Evolutionary conservation across 2,888 invertebrate genomes (phyloP), one percentile per base, ranked within the genome.

Genomic region (Caenorhabditis auriculariae): DNA sequence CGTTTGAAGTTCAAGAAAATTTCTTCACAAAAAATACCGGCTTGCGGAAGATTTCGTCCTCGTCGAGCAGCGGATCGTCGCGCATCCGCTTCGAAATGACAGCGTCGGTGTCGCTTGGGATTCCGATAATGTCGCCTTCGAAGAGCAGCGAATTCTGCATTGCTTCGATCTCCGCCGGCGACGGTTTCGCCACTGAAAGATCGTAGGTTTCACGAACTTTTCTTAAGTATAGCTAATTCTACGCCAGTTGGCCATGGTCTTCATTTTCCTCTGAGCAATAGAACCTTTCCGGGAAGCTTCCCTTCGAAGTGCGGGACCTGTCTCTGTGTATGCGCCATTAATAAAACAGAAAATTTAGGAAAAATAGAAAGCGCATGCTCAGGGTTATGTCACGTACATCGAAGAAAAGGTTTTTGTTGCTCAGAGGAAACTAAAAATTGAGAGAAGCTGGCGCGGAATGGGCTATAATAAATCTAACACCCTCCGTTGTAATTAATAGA

Each of bases 61-160:
- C 66, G 37, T 69, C 64, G 28, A 60, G 21, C 27, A 66, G 49
- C 9, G 69, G 67, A 54, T 70, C 71, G 39, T 76, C 74, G 6
- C 68, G 29, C 15, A 75, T 55, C 44, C 60, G 41, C 42, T 61
- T 60, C 46, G 60, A 44, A 55, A 59, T 59, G 35, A 60, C 55
- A 2, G 48, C 32, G 19, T 66, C 63, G 39, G 64, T 47, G 24
- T 57, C 58, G 42, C 54, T 55, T 3, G 78, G 75, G 17, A 81
- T 69, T 24, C 65, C 85, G 83, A 32, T 81, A 49, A 88, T 88
- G 74, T 88, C 88, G 43, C 88, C 88, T 77, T 88, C 87, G 72
- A 85, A 85, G 19, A 80, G 71, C 38, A 72, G 59, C 24, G 64
- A 63, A 44, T 80, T 80, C 62, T 80, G 76, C 55, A 80, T 74